Evolutionary conservation across 2,888 invertebrate genomes (phyloP), one percentile per base, ranked within the genome.

Genomic region (Sphaerophoria taeniata): DNA sequence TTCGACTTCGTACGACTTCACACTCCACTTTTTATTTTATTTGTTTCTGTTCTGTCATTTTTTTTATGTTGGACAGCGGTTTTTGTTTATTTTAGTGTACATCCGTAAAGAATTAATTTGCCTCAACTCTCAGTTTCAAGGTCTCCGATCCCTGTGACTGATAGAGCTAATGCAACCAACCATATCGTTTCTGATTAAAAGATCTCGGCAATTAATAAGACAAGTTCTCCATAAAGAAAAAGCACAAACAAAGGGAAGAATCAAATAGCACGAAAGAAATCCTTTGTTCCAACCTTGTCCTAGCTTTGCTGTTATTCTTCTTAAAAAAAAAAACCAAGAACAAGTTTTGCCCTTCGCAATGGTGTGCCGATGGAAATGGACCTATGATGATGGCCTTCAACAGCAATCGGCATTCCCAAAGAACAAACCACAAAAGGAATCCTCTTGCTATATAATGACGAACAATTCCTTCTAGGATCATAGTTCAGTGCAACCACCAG

Each of bases 401-500:
- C 16, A 33, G 24, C 24, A 24, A 24, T 24, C 24, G 9, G 56
- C 34, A 70, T 61, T 70, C 6, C 33, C n/a, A 1, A 45, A 36
- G 43, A 33, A 69, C 24, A 33, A 60, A 58, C 33, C 34, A 16
- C 70, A 36, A 71, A 16, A 56, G 14, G 33, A 45, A 34, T 43
- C 11, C 11, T 43, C 1, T 1, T 5, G 24, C 24, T 24, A 24
- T 24, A 24, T 24, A 24, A 24, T 2, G 24, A 24, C 60, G n/a
- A 3, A 16, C 2, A 24, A 1, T 53, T 9, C 39, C 43, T 58
- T 39, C 53, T 71, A 84, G 83, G 83, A 84, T 75, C 61, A 76
- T 77, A 87, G 87, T 85, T 67, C 43, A 70, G 49, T 45, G 67
- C 34, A 33, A 43, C 39, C 33, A 16, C 39, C 58, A 60, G 72